Evolutionary conservation across 2,113 vertebrate genomes (phyloP).

Genomic region (Brachionichthys hirsutus): DNA sequence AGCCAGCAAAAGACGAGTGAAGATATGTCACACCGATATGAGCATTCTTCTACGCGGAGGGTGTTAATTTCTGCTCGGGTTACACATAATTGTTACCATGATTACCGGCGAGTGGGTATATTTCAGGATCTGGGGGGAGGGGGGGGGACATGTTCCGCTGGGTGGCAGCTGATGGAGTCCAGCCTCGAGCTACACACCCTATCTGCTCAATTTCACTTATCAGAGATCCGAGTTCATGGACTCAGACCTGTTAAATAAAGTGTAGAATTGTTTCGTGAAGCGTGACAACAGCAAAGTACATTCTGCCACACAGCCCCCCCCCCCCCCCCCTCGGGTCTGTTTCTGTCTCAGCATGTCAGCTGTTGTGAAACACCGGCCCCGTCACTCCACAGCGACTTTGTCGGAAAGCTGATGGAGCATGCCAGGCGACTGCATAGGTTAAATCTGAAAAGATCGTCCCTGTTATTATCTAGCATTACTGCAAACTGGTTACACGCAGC

Average conservation of each 20-base stretch:
- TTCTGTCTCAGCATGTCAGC: slow-evolving; percentile 35
- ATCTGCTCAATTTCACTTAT: slow-evolving; percentile 52
- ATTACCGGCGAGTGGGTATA: slow-evolving; percentile 41
- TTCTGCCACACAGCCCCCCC: slow-evolving; percentile 21
- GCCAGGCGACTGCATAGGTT: background rate
- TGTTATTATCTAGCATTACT: background rate
- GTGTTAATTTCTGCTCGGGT: slow-evolving; percentile 49
- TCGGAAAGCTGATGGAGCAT: slow-evolving; percentile 12
- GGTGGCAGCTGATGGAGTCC: slow-evolving; percentile 27
- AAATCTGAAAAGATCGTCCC: slow-evolving; percentile 7
- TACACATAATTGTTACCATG: slow-evolving; percentile 59
- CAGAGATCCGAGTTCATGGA: slow-evolving; percentile 32
- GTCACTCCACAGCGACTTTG: slow-evolving; percentile 28
- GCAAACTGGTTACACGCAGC: background rate
- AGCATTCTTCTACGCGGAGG: slow-evolving; percentile 32
- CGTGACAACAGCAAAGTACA: slow-evolving; percentile 23
- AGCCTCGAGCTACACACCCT: slow-evolving; percentile 23
- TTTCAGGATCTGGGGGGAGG: slow-evolving; percentile 24
- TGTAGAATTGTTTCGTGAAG: slow-evolving; percentile 48
- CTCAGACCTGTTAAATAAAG: slow-evolving; percentile 52
- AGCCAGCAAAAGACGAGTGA: slow-evolving; percentile 33
- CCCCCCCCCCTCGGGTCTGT: slow-evolving; percentile 25
- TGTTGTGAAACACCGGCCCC: slow-evolving; percentile 26
- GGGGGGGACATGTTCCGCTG: slow-evolving; percentile 29
- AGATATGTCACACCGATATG: slow-evolving; percentile 55